A percentile compares a stretch with the other conserved stretches of the same genome.
These are phyloP conservation scores for Siniperca knerii DNA, from an alignment of 2,113 vertebrate species.

Conservation along the genomic window DNA sequence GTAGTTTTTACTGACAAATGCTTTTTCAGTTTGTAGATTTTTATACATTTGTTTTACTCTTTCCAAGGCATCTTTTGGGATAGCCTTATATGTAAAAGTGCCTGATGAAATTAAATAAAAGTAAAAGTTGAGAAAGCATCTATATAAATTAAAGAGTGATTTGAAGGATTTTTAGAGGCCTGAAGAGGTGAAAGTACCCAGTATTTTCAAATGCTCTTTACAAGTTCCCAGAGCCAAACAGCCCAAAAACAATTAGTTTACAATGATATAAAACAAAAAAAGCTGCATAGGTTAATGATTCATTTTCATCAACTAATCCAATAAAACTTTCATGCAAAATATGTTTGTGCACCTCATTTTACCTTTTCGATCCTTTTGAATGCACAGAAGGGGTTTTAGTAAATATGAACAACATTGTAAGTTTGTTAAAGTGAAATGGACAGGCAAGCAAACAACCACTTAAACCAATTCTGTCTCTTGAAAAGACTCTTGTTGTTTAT, in stretches of 20 bases:
- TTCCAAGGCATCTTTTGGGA: background rate
- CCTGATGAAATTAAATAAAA: slow-evolving; percentile 30
- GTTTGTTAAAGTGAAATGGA: background rate
- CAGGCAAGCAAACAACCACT: background rate
- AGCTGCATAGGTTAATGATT: background rate
- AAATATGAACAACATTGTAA: background rate
- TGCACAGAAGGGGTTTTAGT: background rate
- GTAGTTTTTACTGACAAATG: background rate
- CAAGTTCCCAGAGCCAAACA: background rate
- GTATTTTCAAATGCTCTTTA: background rate
- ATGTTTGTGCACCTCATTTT: background rate
- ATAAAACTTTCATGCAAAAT: background rate
- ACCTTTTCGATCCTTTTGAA: background rate
- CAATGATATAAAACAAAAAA: background rate
- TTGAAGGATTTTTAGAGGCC: background rate
- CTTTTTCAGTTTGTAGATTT: slow-evolving; percentile 7
- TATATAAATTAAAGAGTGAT: background rate
- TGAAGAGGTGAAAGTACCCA: background rate
- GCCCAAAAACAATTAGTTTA: background rate
- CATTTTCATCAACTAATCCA: background rate
- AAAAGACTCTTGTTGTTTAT: background rate
- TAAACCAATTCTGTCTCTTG: background rate
- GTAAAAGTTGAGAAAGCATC: background rate
- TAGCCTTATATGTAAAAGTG: slow-evolving; percentile 51
- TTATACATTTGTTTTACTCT: background rate